A percentile compares a stretch with the other conserved stretches of the same genome.
Conservation (phyloP, 2,797 vertebrate species). For the Macroramphosus scolopax region DNA sequence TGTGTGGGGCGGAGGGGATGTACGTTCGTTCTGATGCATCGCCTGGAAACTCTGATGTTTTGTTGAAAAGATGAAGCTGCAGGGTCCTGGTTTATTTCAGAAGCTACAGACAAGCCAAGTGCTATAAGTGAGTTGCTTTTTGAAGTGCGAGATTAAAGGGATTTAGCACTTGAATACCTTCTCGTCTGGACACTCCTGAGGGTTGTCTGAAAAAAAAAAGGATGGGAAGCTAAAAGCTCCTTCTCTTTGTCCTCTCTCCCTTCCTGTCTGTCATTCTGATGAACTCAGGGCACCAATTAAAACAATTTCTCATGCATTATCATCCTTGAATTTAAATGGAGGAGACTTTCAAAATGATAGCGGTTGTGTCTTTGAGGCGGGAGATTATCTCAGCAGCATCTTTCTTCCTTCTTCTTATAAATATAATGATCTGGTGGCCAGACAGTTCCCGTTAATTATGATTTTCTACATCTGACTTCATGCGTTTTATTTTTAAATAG, state of each 20-base stretch:
- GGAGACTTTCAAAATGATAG: constrained; percentile 1
- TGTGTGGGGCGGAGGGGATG: neutral
- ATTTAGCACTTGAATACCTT: constrained; percentile 67
- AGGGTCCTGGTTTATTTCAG: constrained; percentile 42
- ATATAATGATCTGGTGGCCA: neutral
- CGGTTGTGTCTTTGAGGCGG: constrained; percentile 11
- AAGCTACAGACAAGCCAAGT: constrained; percentile 50
- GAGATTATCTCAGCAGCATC: constrained; percentile 4
- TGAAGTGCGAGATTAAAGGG: constrained; percentile 74
- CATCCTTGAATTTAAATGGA: constrained; percentile 25
- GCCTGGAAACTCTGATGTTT: constrained; percentile 22
- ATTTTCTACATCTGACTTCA: neutral
- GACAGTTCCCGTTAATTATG: too few species aligned
- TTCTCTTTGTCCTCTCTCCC: constrained; percentile 35
- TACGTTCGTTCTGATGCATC: constrained; percentile 15
- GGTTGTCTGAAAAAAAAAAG: constrained; percentile 58
- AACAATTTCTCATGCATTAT: constrained; percentile 24
- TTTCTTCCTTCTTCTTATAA: too few species aligned
- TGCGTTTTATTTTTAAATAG: too few species aligned
- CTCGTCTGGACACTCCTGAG: constrained; percentile 56
- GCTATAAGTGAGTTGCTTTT: constrained; percentile 64
- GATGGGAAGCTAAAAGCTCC: constrained; percentile 53
- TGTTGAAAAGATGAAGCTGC: constrained; percentile 36
- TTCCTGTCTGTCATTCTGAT: constrained; percentile 31
- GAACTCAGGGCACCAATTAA: constrained; percentile 45